Evolutionary conservation across 1,140 invertebrate species (phyloP).

Genomic region (Thaumetopoea pityocampa): DNA sequence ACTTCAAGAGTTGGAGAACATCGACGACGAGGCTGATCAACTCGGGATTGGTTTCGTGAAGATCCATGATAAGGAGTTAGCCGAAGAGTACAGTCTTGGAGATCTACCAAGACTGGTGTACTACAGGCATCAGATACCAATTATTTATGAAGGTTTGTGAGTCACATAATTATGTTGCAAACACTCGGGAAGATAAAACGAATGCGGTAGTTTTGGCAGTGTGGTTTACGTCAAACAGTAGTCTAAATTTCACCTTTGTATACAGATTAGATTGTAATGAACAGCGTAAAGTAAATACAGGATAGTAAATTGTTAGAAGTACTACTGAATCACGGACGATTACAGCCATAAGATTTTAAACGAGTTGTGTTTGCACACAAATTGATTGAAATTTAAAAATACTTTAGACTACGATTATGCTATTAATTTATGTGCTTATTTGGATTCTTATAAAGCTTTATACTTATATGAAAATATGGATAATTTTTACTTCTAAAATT

Average conservation of each 20-base stretch:
- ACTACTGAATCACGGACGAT: slow-evolving; percentile 7
- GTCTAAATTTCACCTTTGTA: slow-evolving; percentile 14
- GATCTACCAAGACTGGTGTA: slow-evolving; percentile 92
- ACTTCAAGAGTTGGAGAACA: slow-evolving; percentile 93
- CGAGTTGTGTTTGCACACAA: slow-evolving; percentile 1
- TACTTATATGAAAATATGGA: too few species aligned
- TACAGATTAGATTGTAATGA: slow-evolving; percentile 5
- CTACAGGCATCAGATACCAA: slow-evolving; percentile 95
- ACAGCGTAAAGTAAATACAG: neutral
- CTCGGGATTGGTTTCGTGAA: slow-evolving; percentile 96
- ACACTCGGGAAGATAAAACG: slow-evolving; percentile 35
- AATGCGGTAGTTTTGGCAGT: slow-evolving; percentile 16
- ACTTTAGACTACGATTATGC: slow-evolving; percentile 1
- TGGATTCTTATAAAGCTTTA: too few species aligned
- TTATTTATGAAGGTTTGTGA: slow-evolving; percentile 92
- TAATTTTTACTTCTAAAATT: too few species aligned
- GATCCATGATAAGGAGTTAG: slow-evolving; percentile 93
- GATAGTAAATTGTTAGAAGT: slow-evolving; percentile 2
- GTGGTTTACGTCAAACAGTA: slow-evolving; percentile 21
- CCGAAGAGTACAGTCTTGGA: slow-evolving; percentile 94
- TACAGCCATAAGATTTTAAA: neutral
- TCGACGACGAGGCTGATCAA: slow-evolving; percentile 97
- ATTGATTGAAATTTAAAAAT: slow-evolving; percentile 2
- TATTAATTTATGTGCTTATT: slow-evolving; percentile 6
- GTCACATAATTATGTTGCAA: slow-evolving; percentile 40